phyloP scores from a whole-genome alignment of 1,140 invertebrate genomes.

The Hylaeus volcanicus region DNA sequence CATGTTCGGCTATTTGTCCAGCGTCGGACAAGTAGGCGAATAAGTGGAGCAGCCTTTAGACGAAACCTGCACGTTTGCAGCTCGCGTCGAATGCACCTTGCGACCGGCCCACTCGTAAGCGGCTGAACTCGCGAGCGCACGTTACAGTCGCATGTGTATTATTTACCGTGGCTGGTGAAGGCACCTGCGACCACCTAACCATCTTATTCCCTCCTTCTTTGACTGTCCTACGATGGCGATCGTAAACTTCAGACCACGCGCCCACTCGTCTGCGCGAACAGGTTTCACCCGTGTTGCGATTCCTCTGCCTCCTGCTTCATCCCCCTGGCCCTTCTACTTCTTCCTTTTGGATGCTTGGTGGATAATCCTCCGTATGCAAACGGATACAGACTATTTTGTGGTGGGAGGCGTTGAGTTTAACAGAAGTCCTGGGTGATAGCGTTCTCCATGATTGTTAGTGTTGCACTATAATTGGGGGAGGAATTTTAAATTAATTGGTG shows the following conservation, averaged over 20 bases:
- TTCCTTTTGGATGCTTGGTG: too few relatives aligned
- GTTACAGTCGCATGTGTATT: slow-evolving; percentile 41
- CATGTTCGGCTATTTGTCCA: too few relatives aligned
- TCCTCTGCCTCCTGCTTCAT: not conserved
- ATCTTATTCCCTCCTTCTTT: slow-evolving; percentile 52
- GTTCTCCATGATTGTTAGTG: too few relatives aligned
- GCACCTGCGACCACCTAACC: slow-evolving; percentile 56
- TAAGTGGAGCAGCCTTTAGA: slow-evolving; percentile 1
- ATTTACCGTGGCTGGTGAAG: slow-evolving; percentile 46
- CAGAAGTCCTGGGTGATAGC: too few relatives aligned
- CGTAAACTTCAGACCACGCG: slow-evolving; percentile 64
- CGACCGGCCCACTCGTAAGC: slow-evolving; percentile 24
- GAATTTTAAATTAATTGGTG: too few relatives aligned
- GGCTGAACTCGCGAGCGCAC: slow-evolving; percentile 16
- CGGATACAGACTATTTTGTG: too few relatives aligned
- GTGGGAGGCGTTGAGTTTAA: too few relatives aligned
- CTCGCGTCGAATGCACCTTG: slow-evolving; percentile 24
- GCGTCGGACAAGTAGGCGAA: not conserved
- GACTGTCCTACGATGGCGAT: slow-evolving; percentile 49
- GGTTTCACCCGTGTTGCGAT: slow-evolving; percentile 50
- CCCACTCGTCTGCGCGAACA: slow-evolving; percentile 65
- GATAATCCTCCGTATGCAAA: too few relatives aligned
- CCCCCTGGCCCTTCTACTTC: not conserved
- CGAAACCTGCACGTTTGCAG: slow-evolving; percentile 10
- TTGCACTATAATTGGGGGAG: too few relatives aligned